A percentile compares a stretch with the other conserved stretches of the same genome.
Conservation (phyloP, 2,113 vertebrate species). For the Ardeotis arabs region DNA sequence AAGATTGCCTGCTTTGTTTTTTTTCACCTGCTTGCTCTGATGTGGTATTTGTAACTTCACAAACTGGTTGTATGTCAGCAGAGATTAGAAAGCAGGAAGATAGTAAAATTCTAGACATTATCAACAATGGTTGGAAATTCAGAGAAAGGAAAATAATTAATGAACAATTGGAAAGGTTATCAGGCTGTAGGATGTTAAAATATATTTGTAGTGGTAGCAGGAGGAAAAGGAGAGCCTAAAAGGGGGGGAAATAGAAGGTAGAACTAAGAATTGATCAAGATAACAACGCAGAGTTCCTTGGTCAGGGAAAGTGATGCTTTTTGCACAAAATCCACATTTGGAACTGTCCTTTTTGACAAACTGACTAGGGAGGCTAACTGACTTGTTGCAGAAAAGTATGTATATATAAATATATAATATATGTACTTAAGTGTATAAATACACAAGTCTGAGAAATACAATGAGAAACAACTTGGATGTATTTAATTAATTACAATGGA, state of each 20-base stretch:
- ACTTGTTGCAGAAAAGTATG: neutral
- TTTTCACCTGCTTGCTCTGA: neutral
- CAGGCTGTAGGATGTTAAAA: neutral
- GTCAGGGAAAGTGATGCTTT: neutral
- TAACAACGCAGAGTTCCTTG: neutral
- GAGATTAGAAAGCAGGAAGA: neutral
- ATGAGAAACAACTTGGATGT: neutral
- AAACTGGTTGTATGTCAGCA: neutral
- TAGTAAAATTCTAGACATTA: neutral
- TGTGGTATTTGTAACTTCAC: neutral
- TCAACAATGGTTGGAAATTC: neutral
- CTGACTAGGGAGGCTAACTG: neutral
- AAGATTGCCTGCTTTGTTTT: neutral
- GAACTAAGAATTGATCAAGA: neutral
- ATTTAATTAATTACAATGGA: neutral
- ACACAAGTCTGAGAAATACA: neutral
- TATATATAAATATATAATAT: neutral
- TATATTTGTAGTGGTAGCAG: neutral
- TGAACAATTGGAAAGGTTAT: neutral
- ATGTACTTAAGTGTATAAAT: neutral
- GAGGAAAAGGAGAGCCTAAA: neutral
- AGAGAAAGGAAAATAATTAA: neutral
- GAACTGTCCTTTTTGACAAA: neutral
- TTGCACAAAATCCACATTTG: neutral
- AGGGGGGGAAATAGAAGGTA: neutral